phyloP scores from a whole-genome alignment of 2,113 vertebrate genomes.

The Macrotis lagotis region DNA sequence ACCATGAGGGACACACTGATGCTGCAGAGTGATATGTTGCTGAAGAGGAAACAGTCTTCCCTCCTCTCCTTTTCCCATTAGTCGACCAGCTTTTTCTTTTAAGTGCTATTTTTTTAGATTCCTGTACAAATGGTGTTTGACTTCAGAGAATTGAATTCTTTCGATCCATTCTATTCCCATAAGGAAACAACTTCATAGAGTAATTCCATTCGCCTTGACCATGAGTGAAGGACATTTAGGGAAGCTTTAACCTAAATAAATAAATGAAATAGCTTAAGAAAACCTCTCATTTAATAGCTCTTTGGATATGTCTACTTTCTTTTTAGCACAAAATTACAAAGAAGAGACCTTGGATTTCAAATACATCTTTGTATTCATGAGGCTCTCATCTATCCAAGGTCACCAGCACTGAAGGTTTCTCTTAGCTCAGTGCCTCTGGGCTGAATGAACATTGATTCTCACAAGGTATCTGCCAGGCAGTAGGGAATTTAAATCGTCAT shows the following conservation, averaged over 20 bases:
- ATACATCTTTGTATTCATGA: constrained; percentile 65
- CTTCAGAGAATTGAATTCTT: constrained; percentile 74
- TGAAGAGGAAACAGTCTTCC: not conserved
- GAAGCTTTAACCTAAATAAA: constrained; percentile 56
- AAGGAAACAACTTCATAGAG: constrained; percentile 76
- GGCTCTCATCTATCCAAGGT: constrained; percentile 73
- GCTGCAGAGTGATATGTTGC: constrained; percentile 14
- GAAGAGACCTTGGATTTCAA: constrained; percentile 37
- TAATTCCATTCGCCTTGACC: constrained; percentile 66
- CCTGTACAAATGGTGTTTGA: constrained; percentile 50
- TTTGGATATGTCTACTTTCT: constrained; percentile 45
- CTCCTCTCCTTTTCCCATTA: not conserved
- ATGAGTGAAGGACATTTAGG: constrained; percentile 71
- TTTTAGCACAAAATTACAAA: constrained; percentile 53
- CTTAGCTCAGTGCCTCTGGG: constrained; percentile 4
- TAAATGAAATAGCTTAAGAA: constrained; percentile 27
- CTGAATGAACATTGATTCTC: not conserved
- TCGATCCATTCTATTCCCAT: constrained; percentile 76
- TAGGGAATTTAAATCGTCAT: not conserved
- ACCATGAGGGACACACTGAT: constrained; percentile 14
- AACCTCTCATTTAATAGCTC: constrained; percentile 62
- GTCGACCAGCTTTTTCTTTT: not conserved
- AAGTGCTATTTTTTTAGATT: constrained; percentile 58
- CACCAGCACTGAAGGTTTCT: constrained; percentile 49
- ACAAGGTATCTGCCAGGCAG: not conserved